Evolutionary conservation across 2,797 vertebrate genomes (phyloP).

Genomic region (Pangasius sanitwongsei): DNA sequence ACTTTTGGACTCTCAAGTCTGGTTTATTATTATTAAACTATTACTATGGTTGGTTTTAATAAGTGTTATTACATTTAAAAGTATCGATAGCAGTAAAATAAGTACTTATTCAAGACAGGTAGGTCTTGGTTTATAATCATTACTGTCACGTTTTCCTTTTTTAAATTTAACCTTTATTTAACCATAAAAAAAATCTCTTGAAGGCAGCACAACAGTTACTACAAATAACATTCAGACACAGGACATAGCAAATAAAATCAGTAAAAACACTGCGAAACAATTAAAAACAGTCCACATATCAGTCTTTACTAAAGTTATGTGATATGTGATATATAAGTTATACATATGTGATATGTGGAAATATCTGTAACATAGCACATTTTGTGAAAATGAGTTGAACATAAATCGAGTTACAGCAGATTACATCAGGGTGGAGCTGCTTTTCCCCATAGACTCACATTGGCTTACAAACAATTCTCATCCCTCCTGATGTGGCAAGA

Average conservation of each 20-base stretch:
- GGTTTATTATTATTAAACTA: background rate
- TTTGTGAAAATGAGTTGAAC: constrained; percentile 14
- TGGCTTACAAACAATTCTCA: background rate
- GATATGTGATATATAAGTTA: too few relatives aligned
- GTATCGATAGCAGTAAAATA: background rate
- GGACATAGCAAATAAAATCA: background rate
- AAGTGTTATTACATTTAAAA: background rate
- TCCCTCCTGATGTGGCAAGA: background rate
- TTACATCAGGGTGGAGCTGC: background rate
- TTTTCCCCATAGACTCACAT: background rate
- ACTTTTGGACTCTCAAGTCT: background rate
- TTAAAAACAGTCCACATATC: too few relatives aligned
- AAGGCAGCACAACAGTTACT: background rate
- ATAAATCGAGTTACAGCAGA: background rate
- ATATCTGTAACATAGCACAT: constrained; percentile 5
- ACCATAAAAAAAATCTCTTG: background rate
- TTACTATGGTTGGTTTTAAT: background rate
- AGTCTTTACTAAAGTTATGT: background rate
- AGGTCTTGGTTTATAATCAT: background rate
- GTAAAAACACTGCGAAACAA: background rate
- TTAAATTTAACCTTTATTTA: background rate
- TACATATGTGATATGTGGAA: background rate
- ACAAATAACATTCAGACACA: background rate
- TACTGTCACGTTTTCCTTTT: background rate
- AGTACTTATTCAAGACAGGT: background rate